A percentile compares a stretch with the other conserved stretches of the same genome.
Conservation (phyloP, 2,797 vertebrate genomes). For the Limosa lapponica region DNA sequence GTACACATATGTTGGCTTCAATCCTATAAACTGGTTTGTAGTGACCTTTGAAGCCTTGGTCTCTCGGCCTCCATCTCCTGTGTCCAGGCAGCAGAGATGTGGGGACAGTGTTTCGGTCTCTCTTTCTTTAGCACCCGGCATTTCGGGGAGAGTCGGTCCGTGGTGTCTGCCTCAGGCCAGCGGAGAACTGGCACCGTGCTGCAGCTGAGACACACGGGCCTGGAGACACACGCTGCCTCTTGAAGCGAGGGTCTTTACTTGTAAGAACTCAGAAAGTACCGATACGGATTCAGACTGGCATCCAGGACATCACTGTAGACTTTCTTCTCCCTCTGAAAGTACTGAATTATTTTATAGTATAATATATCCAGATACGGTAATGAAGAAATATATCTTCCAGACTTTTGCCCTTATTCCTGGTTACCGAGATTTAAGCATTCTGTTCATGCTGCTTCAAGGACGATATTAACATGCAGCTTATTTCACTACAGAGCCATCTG, state of each 20-base stretch:
- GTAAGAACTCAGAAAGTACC: not conserved
- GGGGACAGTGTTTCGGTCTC: not conserved
- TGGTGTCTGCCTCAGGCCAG: not conserved
- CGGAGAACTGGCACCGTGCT: not conserved
- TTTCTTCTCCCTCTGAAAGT: not conserved
- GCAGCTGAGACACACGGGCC: rapidly evolving
- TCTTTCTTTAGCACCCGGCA: not conserved
- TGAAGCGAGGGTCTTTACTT: not conserved
- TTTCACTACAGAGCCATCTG: not conserved
- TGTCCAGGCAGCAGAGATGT: not conserved
- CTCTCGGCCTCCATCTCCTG: not conserved
- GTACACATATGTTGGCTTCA: not conserved
- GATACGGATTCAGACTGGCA: not conserved
- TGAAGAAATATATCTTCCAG: not conserved
- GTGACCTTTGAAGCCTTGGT: not conserved
- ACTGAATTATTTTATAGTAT: not conserved
- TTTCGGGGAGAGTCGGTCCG: not conserved
- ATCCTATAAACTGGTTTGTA: not conserved
- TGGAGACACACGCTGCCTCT: not conserved
- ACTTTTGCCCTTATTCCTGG: not conserved
- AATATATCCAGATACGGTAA: not conserved
- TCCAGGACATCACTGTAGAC: not conserved
- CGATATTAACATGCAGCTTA: not conserved
- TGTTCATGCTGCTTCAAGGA: not conserved
- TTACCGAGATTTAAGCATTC: not conserved